These are phyloP conservation scores for Sinocyclocheilus maitianheensis DNA, from an alignment of 2,113 vertebrate species.

Conservation along the genomic window DNA sequence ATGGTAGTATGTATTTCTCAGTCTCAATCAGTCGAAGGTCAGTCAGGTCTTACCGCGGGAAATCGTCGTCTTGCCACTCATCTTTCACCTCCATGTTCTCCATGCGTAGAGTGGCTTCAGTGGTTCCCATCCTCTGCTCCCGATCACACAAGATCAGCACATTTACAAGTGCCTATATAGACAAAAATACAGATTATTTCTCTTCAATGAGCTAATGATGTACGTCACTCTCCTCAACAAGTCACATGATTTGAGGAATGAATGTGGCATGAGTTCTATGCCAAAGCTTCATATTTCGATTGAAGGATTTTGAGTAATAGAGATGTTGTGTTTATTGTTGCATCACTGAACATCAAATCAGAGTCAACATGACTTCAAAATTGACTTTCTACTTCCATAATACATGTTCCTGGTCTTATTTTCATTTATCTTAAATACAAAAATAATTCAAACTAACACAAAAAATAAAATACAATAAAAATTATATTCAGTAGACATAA, in stretches of 20 bases:
- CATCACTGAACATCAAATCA: no score
- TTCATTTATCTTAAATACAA: background rate
- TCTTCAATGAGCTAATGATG: background rate
- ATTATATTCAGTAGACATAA: no score
- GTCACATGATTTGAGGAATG: background rate
- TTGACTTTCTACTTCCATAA: no score
- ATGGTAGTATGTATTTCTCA: background rate
- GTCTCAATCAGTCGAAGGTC: background rate
- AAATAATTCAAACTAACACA: background rate
- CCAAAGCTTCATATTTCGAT: background rate
- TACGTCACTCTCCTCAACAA: no score
- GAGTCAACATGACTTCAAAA: no score
- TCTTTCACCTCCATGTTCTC: constrained; percentile 95
- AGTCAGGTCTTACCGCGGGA: constrained; percentile 79
- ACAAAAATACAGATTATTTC: background rate
- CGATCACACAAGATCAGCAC: constrained; percentile 34
- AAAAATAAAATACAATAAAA: no score
- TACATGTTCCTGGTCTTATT: background rate
- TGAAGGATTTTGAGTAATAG: background rate
- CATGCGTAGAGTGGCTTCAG: constrained; percentile 84
- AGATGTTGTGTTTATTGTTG: background rate
- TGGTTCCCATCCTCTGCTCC: constrained; percentile 68
- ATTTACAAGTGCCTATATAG: background rate
- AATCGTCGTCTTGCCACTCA: constrained; percentile 98
- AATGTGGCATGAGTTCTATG: background rate